Base-by-base conservation (phyloP, 2,113 vertebrate species). In the Rhinogobius similis region DNA sequence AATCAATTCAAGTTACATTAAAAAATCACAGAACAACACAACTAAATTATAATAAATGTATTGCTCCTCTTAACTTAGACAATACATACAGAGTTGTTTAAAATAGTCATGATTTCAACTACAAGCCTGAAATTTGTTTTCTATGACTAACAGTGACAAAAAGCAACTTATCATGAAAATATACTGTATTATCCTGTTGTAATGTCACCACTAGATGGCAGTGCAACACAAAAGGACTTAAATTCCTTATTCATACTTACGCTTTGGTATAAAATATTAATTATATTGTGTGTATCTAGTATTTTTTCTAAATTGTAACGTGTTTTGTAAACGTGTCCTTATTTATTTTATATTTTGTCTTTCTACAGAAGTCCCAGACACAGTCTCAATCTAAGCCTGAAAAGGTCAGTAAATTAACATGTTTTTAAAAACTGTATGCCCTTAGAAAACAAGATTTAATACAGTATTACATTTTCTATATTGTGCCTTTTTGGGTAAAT, bases 371-470 rank as follows among this genome's bases (percentile, higher is more conserved):
- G 53, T 2, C 46, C 20, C 10, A 38, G 24, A 32, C 23, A 13
- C 52, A 43, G 32, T 0, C 13, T 5, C 4, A 65, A 59, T 18
- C 62, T 46, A 82, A 70, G 46, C n/a, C 66, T n/a, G 73, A 79
- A n/a, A 89, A 88, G 80, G 87, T 89, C 58, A 64, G 79, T 4
- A 7, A 0, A 13, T 63, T 38, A 43, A 12, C 62, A 2, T 23
- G 10, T 18, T 13, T 13, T 44, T 56, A 6, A 26, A 52, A 52
- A 43, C n/a, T 58, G 36, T 32, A 50, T 32, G 16, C 13, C 2
- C 41, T 1, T 14, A 1, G 13, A 43, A 43, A 43, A 12, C n/a
- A 16, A 13, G 41, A 44, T 44, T 46, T 46, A 46, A 46, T 20
- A 7, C 43, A 20, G 16, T 46, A 4, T 20, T 18, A 50, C 10